Evolutionary conservation across 2,113 vertebrate species (phyloP), one percentile per base, ranked within the genome.

Genomic region (Philantomba maxwellii): DNA sequence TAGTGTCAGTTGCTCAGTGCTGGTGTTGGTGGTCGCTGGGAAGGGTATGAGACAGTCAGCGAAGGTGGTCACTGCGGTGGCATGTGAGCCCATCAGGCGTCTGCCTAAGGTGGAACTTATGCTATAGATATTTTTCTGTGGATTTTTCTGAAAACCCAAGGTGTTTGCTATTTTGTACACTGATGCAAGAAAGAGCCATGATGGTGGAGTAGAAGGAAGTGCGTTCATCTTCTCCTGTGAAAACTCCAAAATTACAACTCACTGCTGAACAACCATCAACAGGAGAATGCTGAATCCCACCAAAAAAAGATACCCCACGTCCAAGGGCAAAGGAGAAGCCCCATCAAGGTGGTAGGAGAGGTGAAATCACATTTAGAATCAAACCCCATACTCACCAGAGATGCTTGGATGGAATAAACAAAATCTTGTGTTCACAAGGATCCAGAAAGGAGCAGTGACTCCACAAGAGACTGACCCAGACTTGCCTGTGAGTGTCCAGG

Each of bases 11-110:
- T 39, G 19, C 66, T 70, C 11, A 0, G n/a, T 39, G 66, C 66
- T 70, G 66, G 66, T 39, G n/a, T 5, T 23, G n/a, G 5, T 6
- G 2, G n/a, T 70, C 1, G 1, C n/a, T 0, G 0, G n/a, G n/a
- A 70, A 70, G 2, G n/a, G n/a, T 70, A 12, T 3, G 19, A n/a
- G 66, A 70, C 21, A 23, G n/a, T 70, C 66, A 70, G n/a, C 0
- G 0, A 70, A 70, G 66, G 1, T 39, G 9, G 11, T 39, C 66
- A 23, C 17, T 0, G 0, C 0, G 2, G 10, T 70, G 10, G 19
- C 66, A 70, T 70, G 5, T 39, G n/a, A 70, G 66, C n/a, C n/a
- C 66, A n/a, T 70, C n/a, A 70, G n/a, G 19, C 2, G 19, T 39
- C 66, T 70, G n/a, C 66, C 19, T 39, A 39, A 70, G 19, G 19